Percentiles rank a stretch among this genome's conserved stretches.
Evolutionary conservation across 1,140 invertebrate species (phyloP).

Genomic region (Meteorus sp.): DNA sequence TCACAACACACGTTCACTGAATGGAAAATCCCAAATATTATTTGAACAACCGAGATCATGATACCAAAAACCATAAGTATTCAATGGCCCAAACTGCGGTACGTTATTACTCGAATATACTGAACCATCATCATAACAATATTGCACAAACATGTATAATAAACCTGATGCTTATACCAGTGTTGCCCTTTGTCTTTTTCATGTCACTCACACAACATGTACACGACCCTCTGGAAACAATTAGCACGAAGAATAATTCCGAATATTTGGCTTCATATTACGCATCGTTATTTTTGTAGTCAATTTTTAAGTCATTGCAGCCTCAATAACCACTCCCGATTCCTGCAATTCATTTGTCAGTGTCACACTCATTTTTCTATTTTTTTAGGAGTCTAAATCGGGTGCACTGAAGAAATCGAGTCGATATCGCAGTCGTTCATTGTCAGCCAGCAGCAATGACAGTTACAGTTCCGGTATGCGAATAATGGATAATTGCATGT

Average conservation of each 20-base stretch:
- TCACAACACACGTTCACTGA: no score
- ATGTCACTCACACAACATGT: background rate
- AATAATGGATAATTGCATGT: no score
- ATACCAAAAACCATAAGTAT: no score
- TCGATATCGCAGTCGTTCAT: conserved; percentile 81
- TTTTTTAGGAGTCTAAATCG: conserved; percentile 67
- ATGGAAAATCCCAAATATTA: no score
- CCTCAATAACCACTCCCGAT: conserved; percentile 23
- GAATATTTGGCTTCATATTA: conserved; percentile 42
- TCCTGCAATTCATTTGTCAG: background rate
- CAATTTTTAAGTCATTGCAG: conserved; percentile 43
- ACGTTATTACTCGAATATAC: no score
- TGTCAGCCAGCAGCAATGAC: conserved; percentile 92
- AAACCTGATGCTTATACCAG: no score
- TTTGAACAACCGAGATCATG: no score
- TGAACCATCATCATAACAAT: no score
- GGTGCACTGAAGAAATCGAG: conserved; percentile 82
- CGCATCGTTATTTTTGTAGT: conserved; percentile 49
- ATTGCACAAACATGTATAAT: no score
- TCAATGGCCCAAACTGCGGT: no score
- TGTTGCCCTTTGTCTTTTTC: background rate
- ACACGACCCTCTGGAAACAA: no score
- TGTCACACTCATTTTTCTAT: background rate
- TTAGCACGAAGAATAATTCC: conserved; percentile 19
- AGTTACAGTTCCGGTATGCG: conserved; percentile 85